Base-by-base conservation (phyloP, 2,797 vertebrate genomes). In the Sphenodon punctatus region DNA sequence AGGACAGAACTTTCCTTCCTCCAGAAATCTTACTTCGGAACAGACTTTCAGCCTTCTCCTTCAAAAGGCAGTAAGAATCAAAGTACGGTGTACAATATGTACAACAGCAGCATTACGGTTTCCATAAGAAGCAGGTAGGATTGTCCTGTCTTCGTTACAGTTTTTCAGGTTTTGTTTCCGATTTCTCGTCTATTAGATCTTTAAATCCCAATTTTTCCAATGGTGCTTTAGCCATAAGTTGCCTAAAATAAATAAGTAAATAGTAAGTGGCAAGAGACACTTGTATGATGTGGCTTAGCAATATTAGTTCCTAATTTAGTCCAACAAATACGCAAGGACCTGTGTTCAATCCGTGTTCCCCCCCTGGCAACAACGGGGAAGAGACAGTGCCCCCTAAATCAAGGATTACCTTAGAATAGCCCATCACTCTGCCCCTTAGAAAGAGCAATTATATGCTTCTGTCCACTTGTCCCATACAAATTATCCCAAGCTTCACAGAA, bases 211-310 rank as follows among this genome's bases (percentile, higher is more conserved):
- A 83, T 87, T 97, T 99, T 75, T 97, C 96, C 90, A 98, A 85
- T 0, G 98, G 97, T 68, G 99, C 98, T 1, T 94, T 97, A 46
- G 97, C 85, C 98, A 99, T 99, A 82, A 99, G 94, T 67, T 98
- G 97, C 93, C 97, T 96, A 84, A 75, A n/a, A 39, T 63, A 80
- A 92, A 78, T 61, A 51, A 67, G 69, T 70, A 64, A 4, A 75
- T 38, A 12, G 2, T 5, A n/a, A 16, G 60, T 22, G 2, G 42
- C 8, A 49, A 23, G 25, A 53, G 5, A 49, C 4, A 12, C 11
- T 45, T 41, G 48, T 25, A 4, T 3, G 30, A n/a, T 3, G 22
- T 7, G 55, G 22, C 4, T 65, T 12, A 70, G 45, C 1, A 70
- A 9, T 25, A 78, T 13, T 6, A 36, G 13, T 42, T 78, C 32